phyloP scores from a whole-genome alignment of 2,797 vertebrate genomes.

The Gymnodraco acuticeps region DNA sequence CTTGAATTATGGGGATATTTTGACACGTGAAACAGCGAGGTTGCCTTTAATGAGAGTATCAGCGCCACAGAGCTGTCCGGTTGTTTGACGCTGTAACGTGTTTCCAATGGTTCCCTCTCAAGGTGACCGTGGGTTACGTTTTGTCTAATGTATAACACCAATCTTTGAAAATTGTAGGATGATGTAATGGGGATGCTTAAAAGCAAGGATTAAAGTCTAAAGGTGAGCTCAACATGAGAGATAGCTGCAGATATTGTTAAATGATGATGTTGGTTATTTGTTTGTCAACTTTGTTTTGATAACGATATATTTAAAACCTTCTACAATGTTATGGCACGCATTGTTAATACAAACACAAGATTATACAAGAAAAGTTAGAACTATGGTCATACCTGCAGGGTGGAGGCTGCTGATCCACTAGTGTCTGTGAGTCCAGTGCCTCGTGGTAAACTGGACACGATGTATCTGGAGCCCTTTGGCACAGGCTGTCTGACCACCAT shows the following conservation, averaged over 20 bases:
- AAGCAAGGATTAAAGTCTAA: too few relatives aligned
- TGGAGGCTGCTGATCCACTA: slow-evolving; percentile 73
- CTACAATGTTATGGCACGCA: too few relatives aligned
- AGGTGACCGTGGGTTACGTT: neutral
- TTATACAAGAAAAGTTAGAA: fast-evolving
- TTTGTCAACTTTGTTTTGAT: too few relatives aligned
- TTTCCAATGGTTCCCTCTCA: too few relatives aligned
- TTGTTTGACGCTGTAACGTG: neutral
- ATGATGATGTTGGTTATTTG: too few relatives aligned
- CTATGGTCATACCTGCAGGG: slow-evolving; percentile 51
- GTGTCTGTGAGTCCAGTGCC: slow-evolving; percentile 70
- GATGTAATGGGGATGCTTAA: too few relatives aligned
- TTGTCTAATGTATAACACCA: neutral
- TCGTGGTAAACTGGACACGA: slow-evolving; percentile 76
- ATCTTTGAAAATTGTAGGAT: too few relatives aligned
- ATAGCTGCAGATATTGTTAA: too few relatives aligned
- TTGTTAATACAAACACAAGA: fast-evolving
- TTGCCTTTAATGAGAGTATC: slow-evolving; percentile 1
- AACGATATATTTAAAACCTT: neutral
- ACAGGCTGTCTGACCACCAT: slow-evolving; percentile 73
- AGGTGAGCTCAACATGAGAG: too few relatives aligned
- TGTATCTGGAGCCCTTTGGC: slow-evolving; percentile 77
- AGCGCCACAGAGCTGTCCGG: slow-evolving; percentile 40
- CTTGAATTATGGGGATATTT: too few relatives aligned
- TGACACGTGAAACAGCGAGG: too few relatives aligned